Evolutionary conservation across 2,113 vertebrate species (phyloP).

Genomic region (Zapus hudsonius): DNA sequence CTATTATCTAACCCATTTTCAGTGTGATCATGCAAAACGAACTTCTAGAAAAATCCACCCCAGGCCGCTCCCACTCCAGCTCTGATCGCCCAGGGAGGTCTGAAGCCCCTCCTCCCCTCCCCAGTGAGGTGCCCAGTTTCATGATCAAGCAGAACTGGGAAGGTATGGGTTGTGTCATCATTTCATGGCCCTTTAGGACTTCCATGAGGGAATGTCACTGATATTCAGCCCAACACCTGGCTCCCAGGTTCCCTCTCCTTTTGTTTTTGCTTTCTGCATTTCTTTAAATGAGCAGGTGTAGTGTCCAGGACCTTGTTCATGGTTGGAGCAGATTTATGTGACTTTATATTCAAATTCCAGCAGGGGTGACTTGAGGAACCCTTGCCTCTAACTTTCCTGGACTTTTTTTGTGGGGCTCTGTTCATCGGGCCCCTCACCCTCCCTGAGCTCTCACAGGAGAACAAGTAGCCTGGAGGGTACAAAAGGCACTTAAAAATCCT

Average conservation of each 20-base stretch:
- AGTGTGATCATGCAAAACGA: background rate
- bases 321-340: too few relatives aligned
- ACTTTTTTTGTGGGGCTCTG: background rate
- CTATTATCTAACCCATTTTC: background rate
- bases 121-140: background rate
- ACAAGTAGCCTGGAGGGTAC: accelerated
- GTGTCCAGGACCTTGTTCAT: background rate
- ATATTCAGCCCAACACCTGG: accelerated
- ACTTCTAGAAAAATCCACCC: background rate
- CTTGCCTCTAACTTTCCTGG: background rate
- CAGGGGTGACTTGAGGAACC: background rate
- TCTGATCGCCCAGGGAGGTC: too few relatives aligned
- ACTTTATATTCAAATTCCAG: accelerated
- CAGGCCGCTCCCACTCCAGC: accelerated
- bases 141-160: background rate
- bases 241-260: accelerated
- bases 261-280: background rate
- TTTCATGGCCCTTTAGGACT: background rate
- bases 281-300: accelerated
- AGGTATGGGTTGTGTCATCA: background rate
- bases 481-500: background rate
- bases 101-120: accelerated
- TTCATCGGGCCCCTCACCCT: background rate
- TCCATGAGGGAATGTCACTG: accelerated
- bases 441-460: too few relatives aligned